A percentile compares a stretch with the other conserved stretches of the same genome.
Conservation (phyloP, 1,140 invertebrate genomes). For the Leptopilina boulardi region DNA sequence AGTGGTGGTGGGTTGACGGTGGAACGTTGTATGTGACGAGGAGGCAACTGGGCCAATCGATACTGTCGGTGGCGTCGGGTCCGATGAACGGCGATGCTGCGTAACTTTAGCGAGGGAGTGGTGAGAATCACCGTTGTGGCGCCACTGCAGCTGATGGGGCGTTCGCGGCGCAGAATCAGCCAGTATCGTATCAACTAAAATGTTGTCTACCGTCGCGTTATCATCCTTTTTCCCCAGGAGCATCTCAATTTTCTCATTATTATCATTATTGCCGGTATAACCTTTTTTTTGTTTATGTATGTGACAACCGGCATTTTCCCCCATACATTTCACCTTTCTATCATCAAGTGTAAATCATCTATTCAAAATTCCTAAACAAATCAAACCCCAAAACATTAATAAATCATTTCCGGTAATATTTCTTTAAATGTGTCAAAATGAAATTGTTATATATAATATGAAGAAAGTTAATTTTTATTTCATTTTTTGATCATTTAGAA, state of each 20-base stretch:
- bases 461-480: too few relatives aligned
- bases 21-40: constrained; percentile 62
- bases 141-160: constrained; percentile 44
- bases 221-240: constrained; percentile 54
- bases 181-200: constrained; percentile 52
- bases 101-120: background rate
- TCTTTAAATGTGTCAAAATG: too few relatives aligned
- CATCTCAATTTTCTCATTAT: constrained; percentile 54
- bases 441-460: too few relatives aligned
- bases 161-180: constrained; percentile 56
- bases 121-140: constrained; percentile 32
- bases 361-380: too few relatives aligned
- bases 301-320: background rate
- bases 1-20: constrained; percentile 49
- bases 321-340: background rate
- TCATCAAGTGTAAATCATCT: too few relatives aligned
- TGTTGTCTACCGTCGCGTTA: constrained; percentile 50
- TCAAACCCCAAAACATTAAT: too few relatives aligned
- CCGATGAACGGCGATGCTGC: constrained; percentile 37
- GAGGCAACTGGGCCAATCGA: constrained; percentile 72
- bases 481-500: too few relatives aligned
- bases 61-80: constrained; percentile 58
- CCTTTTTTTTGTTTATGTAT: too few relatives aligned
- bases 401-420: too few relatives aligned
- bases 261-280: constrained; percentile 43